Percentiles rank a stretch among this genome's conserved stretches.
Conservation (phyloP, 2,888 invertebrate genomes). For the Strigamia crassipes region DNA sequence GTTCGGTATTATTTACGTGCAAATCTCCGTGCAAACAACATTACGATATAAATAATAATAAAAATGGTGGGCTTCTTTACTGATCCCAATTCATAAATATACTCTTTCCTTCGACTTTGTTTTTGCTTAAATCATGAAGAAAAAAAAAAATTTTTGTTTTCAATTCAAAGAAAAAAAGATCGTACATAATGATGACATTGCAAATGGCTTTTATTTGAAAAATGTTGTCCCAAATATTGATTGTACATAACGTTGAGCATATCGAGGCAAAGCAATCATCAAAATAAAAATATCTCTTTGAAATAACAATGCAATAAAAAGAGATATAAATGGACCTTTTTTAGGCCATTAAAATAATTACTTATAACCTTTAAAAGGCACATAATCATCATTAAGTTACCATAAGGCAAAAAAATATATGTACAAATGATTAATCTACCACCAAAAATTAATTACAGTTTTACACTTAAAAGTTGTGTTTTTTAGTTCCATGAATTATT, state of each 20-base stretch:
- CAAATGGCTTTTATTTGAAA: background rate
- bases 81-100: background rate
- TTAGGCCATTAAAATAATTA: background rate
- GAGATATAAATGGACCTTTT: background rate
- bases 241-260: background rate
- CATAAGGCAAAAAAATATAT: background rate
- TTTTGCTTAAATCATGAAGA: too few relatives aligned
- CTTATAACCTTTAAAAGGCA: background rate
- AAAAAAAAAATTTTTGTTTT: background rate
- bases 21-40: too few relatives aligned
- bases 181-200: background rate
- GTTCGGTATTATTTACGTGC: too few relatives aligned
- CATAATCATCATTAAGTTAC: background rate
- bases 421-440: background rate
- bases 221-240: background rate
- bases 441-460: too few relatives aligned
- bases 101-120: too few relatives aligned
- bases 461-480: too few relatives aligned
- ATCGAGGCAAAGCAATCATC: background rate
- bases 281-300: background rate
- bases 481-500: too few relatives aligned
- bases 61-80: too few relatives aligned
- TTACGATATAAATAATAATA: too few relatives aligned
- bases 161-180: background rate
- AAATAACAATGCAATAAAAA: slow-evolving; percentile 13